A percentile compares a stretch with the other conserved stretches of the same genome.
Conservation (phyloP, 2,113 vertebrate genomes). For the Tragulus kanchil region DNA sequence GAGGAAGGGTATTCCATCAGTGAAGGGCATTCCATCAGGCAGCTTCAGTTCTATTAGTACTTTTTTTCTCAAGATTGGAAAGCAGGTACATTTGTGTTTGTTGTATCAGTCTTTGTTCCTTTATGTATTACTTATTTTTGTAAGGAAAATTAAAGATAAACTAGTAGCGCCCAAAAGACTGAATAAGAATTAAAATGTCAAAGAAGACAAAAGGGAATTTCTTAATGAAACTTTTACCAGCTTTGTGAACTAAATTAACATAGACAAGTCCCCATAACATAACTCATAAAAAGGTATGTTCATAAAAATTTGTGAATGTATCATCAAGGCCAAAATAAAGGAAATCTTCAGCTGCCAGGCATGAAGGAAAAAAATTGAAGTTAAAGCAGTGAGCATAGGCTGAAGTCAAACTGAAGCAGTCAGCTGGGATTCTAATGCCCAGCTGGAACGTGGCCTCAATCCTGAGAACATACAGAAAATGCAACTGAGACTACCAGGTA, state of each 20-base stretch:
- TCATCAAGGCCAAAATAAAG: neutral
- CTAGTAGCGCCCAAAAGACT: neutral
- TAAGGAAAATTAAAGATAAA: slow-evolving; percentile 13
- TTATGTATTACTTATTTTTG: neutral
- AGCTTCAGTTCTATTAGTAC: neutral
- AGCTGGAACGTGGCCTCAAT: neutral
- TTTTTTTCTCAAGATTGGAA: neutral
- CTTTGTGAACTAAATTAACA: neutral
- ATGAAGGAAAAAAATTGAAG: neutral
- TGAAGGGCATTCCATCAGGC: neutral
- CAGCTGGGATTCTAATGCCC: neutral
- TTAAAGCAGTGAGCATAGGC: neutral
- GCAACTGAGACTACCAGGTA: neutral
- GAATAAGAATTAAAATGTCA: neutral
- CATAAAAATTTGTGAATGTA: neutral
- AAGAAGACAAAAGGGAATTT: neutral
- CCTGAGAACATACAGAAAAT: neutral
- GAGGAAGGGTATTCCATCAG: neutral
- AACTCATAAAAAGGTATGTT: neutral
- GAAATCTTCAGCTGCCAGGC: neutral
- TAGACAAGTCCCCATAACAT: neutral
- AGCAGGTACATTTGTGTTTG: neutral
- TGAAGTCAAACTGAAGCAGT: neutral
- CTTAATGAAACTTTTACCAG: neutral
- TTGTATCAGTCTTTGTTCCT: neutral